Percentiles rank a stretch among this genome's conserved stretches.
These are phyloP conservation scores for Spheniscus mendiculus DNA, from an alignment of 2,113 vertebrate species.

Conservation along the genomic window DNA sequence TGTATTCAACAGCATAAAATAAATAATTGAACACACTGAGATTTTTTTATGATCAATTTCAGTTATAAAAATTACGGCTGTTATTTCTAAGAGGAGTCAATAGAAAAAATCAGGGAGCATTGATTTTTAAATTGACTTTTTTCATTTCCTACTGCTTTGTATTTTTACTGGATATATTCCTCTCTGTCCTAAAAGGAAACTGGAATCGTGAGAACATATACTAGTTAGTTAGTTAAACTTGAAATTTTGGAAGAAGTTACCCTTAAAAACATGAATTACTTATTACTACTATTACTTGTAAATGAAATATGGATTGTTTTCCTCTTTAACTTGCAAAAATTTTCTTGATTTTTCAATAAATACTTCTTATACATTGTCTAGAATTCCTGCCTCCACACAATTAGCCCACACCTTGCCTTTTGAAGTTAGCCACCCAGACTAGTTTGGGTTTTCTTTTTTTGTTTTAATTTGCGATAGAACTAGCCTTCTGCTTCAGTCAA, in stretches of 20 bases:
- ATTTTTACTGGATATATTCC: neutral
- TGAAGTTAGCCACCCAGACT: neutral
- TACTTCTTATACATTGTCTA: neutral
- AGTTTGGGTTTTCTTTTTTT: neutral
- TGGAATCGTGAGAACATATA: neutral
- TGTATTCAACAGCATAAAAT: constrained; percentile 32
- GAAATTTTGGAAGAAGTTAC: neutral
- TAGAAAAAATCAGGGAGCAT: neutral
- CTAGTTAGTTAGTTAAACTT: neutral
- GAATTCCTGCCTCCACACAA: neutral
- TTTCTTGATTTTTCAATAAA: neutral
- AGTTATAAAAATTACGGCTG: neutral
- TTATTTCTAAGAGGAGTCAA: neutral
- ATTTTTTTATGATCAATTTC: neutral
- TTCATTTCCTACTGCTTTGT: neutral
- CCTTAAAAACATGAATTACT: neutral
- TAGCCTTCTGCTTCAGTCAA: neutral
- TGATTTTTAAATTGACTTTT: constrained; percentile 51
- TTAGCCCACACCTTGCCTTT: neutral
- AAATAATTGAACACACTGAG: constrained; percentile 7
- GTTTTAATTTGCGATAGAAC: neutral
- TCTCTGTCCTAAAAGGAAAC: neutral
- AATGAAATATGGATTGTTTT: neutral
- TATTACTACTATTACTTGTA: neutral
- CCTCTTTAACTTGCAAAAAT: neutral